Percentiles rank a stretch among this genome's conserved stretches.
Evolutionary conservation across 2,797 vertebrate species (phyloP).

Genomic region (Gastrophryne carolinensis): DNA sequence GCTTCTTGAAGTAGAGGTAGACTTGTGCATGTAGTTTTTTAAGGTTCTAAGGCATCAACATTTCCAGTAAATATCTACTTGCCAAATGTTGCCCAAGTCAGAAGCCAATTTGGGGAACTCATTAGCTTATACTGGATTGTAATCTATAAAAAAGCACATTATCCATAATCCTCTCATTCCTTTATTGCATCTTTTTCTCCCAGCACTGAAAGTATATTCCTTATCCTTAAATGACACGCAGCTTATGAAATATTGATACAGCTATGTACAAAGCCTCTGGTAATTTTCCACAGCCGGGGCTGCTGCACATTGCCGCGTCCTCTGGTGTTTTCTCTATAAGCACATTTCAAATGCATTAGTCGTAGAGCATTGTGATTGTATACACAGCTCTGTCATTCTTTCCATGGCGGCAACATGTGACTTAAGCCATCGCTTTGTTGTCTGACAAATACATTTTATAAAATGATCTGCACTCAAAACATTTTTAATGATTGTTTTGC

Average conservation of each 20-base stretch:
- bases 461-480: not conserved
- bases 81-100: too few species aligned
- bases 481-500: not conserved
- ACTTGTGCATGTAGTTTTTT: too few species aligned
- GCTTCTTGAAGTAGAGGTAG: too few species aligned
- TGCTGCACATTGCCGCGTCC: not conserved
- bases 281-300: slow-evolving; percentile 7
- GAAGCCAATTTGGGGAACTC: too few species aligned
- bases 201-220: too few species aligned
- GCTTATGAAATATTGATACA: not conserved
- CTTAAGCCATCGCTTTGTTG: not conserved
- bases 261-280: not conserved
- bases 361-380: not conserved
- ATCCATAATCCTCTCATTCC: too few species aligned
- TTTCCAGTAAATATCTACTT: too few species aligned
- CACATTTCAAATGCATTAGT: not conserved
- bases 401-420: not conserved
- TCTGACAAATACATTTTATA: not conserved
- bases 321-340: slow-evolving; percentile 7
- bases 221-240: slow-evolving; percentile 8
- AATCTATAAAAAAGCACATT: too few species aligned
- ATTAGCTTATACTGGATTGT: too few species aligned
- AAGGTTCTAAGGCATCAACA: too few species aligned
- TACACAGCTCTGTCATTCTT: not conserved
- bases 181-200: too few species aligned